A percentile compares a stretch with the other conserved stretches of the same genome.
phyloP scores from a whole-genome alignment of 2,888 invertebrate species.

The Dione vanillae region DNA sequence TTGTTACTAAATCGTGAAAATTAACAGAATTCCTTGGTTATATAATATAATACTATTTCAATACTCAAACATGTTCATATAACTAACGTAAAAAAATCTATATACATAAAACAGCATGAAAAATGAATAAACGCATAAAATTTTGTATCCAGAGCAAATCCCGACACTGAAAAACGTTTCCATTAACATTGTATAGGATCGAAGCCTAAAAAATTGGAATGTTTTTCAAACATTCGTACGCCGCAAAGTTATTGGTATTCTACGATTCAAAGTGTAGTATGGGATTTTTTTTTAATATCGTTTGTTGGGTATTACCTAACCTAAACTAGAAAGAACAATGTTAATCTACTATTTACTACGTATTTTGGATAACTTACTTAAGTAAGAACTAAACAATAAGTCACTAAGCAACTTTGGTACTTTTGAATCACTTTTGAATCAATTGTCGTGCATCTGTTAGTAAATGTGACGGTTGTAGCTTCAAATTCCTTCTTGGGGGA shows the following conservation, averaged over 20 bases:
- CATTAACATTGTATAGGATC: slow-evolving; percentile 21
- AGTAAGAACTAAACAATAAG: too few relatives aligned
- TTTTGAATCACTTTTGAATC: too few relatives aligned
- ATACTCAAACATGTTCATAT: not conserved
- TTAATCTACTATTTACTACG: not conserved
- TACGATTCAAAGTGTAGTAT: not conserved
- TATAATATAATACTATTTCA: too few relatives aligned
- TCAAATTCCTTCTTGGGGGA: too few relatives aligned
- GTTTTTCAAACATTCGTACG: slow-evolving; percentile 29
- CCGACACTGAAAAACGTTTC: slow-evolving; percentile 26
- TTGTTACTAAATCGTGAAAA: too few relatives aligned
- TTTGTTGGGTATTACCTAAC: not conserved
- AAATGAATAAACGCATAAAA: slow-evolving; percentile 4
- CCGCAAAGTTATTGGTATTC: slow-evolving; percentile 30
- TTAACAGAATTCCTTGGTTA: too few relatives aligned
- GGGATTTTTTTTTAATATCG: slow-evolving; percentile 23
- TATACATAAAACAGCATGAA: not conserved
- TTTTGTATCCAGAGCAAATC: slow-evolving; percentile 19
- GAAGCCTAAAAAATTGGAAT: slow-evolving; percentile 29
- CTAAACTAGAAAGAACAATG: slow-evolving; percentile 6
- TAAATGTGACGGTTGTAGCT: too few relatives aligned
- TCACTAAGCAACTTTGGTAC: too few relatives aligned
- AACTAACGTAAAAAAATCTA: not conserved
- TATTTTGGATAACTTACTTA: too few relatives aligned
- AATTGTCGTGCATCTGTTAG: too few relatives aligned